Evolutionary conservation across 2,113 vertebrate genomes (phyloP).

Genomic region (Progne subis): DNA sequence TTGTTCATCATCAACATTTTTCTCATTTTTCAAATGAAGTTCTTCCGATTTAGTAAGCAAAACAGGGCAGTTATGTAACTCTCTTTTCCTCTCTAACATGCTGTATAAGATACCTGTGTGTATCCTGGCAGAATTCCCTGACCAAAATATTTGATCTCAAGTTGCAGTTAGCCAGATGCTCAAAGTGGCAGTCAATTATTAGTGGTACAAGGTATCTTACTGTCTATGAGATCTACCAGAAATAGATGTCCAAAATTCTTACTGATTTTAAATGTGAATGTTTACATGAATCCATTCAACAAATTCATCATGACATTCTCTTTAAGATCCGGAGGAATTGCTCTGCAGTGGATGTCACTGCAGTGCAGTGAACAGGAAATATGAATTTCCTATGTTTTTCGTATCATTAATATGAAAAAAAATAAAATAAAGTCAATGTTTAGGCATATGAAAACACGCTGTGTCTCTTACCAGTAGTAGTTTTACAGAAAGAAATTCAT

Average conservation of each 20-base stretch:
- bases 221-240: neutral
- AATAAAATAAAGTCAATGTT: neutral
- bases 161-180: neutral
- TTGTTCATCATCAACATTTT: neutral
- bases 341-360: neutral
- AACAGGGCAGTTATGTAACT: neutral
- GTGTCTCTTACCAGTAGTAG: neutral
- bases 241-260: neutral
- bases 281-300: neutral
- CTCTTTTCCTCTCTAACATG: neutral
- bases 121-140: neutral
- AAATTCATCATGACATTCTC: neutral
- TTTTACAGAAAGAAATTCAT: neutral
- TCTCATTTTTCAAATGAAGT: neutral
- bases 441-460: neutral
- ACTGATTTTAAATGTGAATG: neutral
- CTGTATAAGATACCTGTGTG: neutral
- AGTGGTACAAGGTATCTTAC: neutral
- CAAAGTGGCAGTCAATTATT: neutral
- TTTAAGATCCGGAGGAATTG: neutral
- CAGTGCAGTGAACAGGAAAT: neutral
- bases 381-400: neutral
- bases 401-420: neutral
- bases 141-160: neutral
- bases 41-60: neutral